A percentile compares a stretch with the other conserved stretches of the same genome.
Evolutionary conservation across 2,797 vertebrate genomes (phyloP).

Genomic region (Danio aesculapii): DNA sequence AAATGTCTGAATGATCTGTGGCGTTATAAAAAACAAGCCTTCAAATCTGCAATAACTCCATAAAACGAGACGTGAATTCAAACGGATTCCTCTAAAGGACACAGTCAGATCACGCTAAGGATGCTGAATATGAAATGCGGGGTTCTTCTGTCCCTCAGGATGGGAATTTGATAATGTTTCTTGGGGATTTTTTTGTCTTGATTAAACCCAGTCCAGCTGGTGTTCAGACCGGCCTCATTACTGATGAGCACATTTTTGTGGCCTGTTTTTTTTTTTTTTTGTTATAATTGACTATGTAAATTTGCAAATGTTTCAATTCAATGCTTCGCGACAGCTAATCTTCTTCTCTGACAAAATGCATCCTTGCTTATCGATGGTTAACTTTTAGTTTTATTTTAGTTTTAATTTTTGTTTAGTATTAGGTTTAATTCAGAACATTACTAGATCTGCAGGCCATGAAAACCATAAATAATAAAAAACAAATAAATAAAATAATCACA

Average conservation of each 20-base stretch:
- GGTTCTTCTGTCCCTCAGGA: slow-evolving; percentile 11
- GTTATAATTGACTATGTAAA: slow-evolving; percentile 64
- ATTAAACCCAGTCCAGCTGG: slow-evolving; percentile 49
- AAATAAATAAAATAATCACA: too few species aligned
- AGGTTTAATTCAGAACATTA: too few species aligned
- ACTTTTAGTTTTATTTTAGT: slow-evolving; percentile 1
- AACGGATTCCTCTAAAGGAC: slow-evolving; percentile 26
- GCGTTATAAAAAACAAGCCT: slow-evolving; percentile 26
- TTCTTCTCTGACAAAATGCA: slow-evolving; percentile 51
- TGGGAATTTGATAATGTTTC: slow-evolving; percentile 32
- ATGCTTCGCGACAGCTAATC: slow-evolving; percentile 55
- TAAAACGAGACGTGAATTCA: slow-evolving; percentile 13
- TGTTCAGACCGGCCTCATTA: slow-evolving; percentile 54
- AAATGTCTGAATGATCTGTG: slow-evolving; percentile 24
- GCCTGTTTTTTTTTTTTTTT: slow-evolving; percentile 50
- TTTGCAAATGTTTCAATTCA: slow-evolving; percentile 54
- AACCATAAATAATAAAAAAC: too few species aligned
- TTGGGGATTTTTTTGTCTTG: slow-evolving; percentile 52
- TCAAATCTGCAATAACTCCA: slow-evolving; percentile 6
- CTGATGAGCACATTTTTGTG: slow-evolving; percentile 45
- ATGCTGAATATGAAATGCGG: slow-evolving; percentile 31
- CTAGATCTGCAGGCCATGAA: too few species aligned
- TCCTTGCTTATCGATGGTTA: not conserved
- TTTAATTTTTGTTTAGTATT: too few species aligned
- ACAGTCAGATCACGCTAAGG: not conserved